These are phyloP conservation scores for Noctuana brunneofusca DNA, from an alignment of 2,888 invertebrate species.

Conservation along the genomic window DNA sequence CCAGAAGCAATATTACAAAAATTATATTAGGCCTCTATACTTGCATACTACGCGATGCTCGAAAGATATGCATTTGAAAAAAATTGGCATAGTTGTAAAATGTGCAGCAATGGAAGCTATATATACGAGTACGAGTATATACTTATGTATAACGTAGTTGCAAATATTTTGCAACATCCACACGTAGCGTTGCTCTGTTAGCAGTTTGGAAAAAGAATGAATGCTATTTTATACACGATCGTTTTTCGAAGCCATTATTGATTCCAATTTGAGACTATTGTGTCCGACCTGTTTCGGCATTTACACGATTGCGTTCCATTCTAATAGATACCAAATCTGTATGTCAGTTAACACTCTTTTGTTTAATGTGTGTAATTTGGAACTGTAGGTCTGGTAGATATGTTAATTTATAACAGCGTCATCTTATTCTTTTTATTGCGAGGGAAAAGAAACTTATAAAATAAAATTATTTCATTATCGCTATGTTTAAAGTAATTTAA, in stretches of 20 bases:
- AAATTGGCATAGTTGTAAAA: too few species aligned
- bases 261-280: conserved; percentile 35
- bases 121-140: too few species aligned
- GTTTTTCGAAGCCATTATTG: conserved; percentile 33
- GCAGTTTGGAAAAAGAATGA: conserved; percentile 18
- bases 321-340: conserved; percentile 8
- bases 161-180: conserved; percentile 30
- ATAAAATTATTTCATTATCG: too few species aligned
- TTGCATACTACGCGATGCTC: too few species aligned
- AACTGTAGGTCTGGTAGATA: background rate
- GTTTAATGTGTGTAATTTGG: background rate
- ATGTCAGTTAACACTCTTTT: conserved; percentile 10
- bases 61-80: too few species aligned
- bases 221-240: conserved; percentile 32
- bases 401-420: background rate
- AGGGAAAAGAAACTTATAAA: too few species aligned
- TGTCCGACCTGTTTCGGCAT: conserved; percentile 24
- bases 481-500: too few species aligned
- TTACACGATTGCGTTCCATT: conserved; percentile 13
- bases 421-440: too few species aligned
- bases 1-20: too few species aligned
- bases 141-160: conserved; percentile 29
- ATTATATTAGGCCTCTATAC: too few species aligned
- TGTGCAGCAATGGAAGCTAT: too few species aligned
- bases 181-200: conserved; percentile 21